Evolutionary conservation across 2,113 vertebrate species (phyloP), one percentile per base, ranked within the genome.

Genomic region (Micronycteris hirsuta): DNA sequence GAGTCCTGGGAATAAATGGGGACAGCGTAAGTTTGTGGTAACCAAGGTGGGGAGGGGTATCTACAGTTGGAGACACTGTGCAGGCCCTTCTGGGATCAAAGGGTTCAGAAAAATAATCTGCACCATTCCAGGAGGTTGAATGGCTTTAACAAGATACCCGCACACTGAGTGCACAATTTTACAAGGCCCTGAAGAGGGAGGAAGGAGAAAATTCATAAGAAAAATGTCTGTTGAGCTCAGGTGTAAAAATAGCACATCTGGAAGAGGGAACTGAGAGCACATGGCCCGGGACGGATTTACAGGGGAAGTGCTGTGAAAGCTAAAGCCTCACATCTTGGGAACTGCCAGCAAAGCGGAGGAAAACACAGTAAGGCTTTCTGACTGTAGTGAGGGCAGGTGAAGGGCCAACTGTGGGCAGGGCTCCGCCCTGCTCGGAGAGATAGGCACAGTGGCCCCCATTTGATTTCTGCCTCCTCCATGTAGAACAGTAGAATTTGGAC

Each of bases 11-110:
- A 43, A 74, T 31, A 36, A 38, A 16, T 4, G 63, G 14, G 56
- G 38, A 33, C 8, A 0, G 19, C 4, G 0, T 2, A 28, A 2
- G 6, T 45, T 11, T 19, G 16, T 14, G 11, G 38, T 5, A 17
- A 31, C 52, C 12, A 24, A 28, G 20, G 11, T 10, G 63, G 14
- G 45, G 41, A n/a, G 13, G 15, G 54, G 24, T 43, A 43, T 61
- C 22, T 22, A 19, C 0, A 16, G 16, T 4, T 36, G 31, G n/a
- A 13, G 52, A 13, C 0, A 1, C 15, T 12, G 41, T 7, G 3
- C 12, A 45, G 24, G 10, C 36, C 38, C 54, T 15, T 1, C 1
- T 4, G 19, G 54, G 31, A 12, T 45, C 31, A 8, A 63, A 76
- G 38, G 43, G 43, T 33, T 88, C 70, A 16, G 38, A 31, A 83